Percentiles rank a stretch among this genome's conserved stretches.
Evolutionary conservation across 2,888 invertebrate species (phyloP).

Genomic region (Petrolisthes manimaculis): DNA sequence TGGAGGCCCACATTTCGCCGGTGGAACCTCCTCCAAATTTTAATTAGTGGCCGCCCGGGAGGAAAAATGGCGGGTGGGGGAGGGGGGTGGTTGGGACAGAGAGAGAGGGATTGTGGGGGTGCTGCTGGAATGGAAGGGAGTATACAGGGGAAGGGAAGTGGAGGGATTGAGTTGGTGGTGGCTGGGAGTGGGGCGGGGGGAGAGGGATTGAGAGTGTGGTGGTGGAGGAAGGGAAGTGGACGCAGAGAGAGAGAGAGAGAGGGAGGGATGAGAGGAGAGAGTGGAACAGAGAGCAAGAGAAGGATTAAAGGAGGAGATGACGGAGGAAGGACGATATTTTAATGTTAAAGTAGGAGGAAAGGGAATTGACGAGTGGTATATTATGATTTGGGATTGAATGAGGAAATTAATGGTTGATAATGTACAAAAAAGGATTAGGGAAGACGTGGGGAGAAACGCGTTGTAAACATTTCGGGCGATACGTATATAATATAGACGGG

Average conservation of each 20-base stretch:
- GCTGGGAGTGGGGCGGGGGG: not conserved
- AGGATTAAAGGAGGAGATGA: not conserved
- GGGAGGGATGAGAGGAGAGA: not conserved
- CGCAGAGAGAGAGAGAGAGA: not conserved
- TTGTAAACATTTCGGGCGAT: too few species aligned
- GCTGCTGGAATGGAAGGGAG: not conserved
- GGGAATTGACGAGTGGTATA: not conserved
- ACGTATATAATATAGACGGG: too few species aligned
- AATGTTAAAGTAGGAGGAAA: not conserved
- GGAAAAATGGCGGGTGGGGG: constrained; percentile 52
- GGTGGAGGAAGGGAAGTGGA: not conserved
- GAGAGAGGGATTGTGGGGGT: not conserved
- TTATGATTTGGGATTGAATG: too few species aligned
- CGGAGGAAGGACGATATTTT: not conserved
- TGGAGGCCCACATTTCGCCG: constrained; percentile 56
- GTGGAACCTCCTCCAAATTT: constrained; percentile 57
- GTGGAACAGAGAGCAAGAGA: not conserved
- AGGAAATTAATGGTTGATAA: too few species aligned
- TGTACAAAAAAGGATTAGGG: too few species aligned
- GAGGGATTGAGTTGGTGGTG: not conserved
- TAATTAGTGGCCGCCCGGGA: constrained; percentile 50
- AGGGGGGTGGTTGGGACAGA: constrained; percentile 24
- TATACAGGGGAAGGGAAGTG: not conserved
- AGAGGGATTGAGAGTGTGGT: not conserved
- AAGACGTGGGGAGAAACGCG: too few species aligned